These are phyloP conservation scores for Zygothrica quintamaculata DNA, from an alignment of 2,888 invertebrate genomes.

Conservation along the genomic window DNA sequence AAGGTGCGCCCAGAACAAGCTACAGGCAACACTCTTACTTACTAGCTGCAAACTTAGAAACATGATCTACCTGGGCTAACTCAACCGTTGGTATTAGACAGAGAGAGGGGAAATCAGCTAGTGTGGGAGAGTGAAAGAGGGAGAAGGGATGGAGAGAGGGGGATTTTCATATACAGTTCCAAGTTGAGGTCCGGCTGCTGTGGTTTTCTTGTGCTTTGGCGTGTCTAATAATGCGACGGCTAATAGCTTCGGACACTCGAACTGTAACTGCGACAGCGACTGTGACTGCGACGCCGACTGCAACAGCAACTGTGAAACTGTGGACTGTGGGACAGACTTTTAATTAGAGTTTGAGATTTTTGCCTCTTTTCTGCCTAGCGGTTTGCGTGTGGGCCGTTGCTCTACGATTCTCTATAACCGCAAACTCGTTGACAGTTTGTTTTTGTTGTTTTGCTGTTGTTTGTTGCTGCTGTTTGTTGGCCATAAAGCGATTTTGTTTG, in stretches of 20 bases:
- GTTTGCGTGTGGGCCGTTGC: conserved; percentile 72
- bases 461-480: conserved; percentile 49
- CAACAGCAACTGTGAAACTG: background rate
- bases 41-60: conserved; percentile 53
- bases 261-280: background rate
- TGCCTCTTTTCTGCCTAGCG: conserved; percentile 44
- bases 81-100: conserved; percentile 42
- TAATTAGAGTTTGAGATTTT: conserved; percentile 70
- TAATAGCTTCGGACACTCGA: conserved; percentile 77
- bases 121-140: too few species aligned
- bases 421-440: conserved; percentile 82
- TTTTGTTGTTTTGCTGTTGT: conserved; percentile 49
- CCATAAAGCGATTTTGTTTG: conserved; percentile 80
- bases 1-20: conserved; percentile 55
- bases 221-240: conserved; percentile 79
- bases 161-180: conserved; percentile 1
- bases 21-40: conserved; percentile 62
- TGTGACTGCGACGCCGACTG: too few species aligned
- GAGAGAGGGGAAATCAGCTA: too few species aligned
- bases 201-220: conserved; percentile 61
- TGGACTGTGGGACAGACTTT: conserved; percentile 45
- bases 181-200: conserved; percentile 41
- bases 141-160: background rate
- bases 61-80: conserved; percentile 54
- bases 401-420: conserved; percentile 57